Evolutionary conservation across 2,797 vertebrate genomes (phyloP), one percentile per base, ranked within the genome.

Genomic region (Morelia viridis): DNA sequence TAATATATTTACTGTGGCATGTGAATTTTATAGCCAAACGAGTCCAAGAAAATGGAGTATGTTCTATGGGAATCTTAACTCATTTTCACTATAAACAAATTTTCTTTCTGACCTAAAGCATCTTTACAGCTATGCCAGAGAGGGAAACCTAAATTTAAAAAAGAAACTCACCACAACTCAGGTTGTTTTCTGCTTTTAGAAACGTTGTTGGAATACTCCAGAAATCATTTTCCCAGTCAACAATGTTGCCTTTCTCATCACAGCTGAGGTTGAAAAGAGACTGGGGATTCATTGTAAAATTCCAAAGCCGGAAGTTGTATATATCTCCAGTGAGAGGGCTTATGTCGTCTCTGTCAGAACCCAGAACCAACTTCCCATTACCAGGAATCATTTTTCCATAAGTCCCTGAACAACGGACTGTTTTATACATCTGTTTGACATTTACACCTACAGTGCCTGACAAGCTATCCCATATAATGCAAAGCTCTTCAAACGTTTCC

Each of bases 251-350:
- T 94, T 96, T 96, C 35, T 92, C 31, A 93, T 97, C 98, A 2
- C 99, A 99, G 96, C 97, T 98, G 87, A 99, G 97, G 53, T 96
- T 96, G 35, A 91, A 93, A 31, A 99, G 98, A 88, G 97, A 94
- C 91, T 94, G 94, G 0, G 65, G 88, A 80, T 96, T 96, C 98
- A 99, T 98, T 97, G 97, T 96, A 62, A 97, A 98, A 94, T 98
- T 96, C 99, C 99, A 99, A 96, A 99, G 97, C 46, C 99, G 98
- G 93, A 99, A 97, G 97, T 99, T 99, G 93, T 99, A 99, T 95
- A 99, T 96, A 96, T 98, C 97, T 22, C 98, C 99, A 53, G 97
- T 95, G 31, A 99, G 97, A 95, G 97, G 97, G 1, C 96, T 96
- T 76, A 96, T 92, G 94, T 96, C 95, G 94, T 97, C 97, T 94